Base-by-base conservation (phyloP, 2,888 invertebrate genomes). In the Drosophila rubida region DNA sequence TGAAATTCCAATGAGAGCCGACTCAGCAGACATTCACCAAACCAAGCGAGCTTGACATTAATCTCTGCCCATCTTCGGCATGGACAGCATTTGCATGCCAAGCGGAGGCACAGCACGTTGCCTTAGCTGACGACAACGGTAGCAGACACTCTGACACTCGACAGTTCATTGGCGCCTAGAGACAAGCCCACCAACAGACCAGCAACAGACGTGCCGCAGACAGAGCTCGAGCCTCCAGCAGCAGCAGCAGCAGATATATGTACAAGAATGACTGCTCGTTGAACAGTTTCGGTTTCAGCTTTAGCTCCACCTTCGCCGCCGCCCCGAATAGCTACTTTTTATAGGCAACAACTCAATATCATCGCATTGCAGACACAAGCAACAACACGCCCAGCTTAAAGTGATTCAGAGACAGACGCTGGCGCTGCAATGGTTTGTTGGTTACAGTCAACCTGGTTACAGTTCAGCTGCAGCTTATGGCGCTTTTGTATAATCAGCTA, bases 141-240 rank as follows among this genome's bases (percentile, higher is more conserved):
- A 50, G 61, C 75, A 30, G 39, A n/a, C n/a, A 50, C 48, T 35
- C 37, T 46, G 48, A 46, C 71, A 73, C 80, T 80, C 65, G 62
- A 75, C 64, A 78, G 71, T 75, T 87, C 72, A 69, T 66, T 80
- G 80, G 84, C 77, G 69, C 69, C 77, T 60, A 66, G 48, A 32
- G 80, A 85, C 80, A 82, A 87, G 80, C 80, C 80, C 80, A 85
- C 88, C 80, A 74, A 48, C 66, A 73, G 25, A 25, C n/a, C n/a
- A n/a, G n/a, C 27, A 27, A 27, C 9, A 27, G 65, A 77, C 67
- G 13, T 27, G 41, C 27, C 39, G 58, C 68, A 78, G 78, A 77
- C 78, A 60, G 14, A 11, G 42, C 41, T 22, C 55, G 51, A 60
- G 64, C 65, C 65, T 70, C 65, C 66, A 51, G 51, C 51, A 41